phyloP scores from a whole-genome alignment of 2,113 vertebrate genomes.

The Bos taurus region ARS-UCD2.0 NC_037339.1:55755501-55756000 shows the following conservation, averaged over 20 bases:
- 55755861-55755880: background rate
- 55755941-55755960: conserved; percentile 20
- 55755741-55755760: background rate
- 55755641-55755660: background rate
- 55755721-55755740: background rate
- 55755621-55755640: background rate
- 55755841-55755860: background rate
- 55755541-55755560: background rate
- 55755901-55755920: background rate
- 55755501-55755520: background rate
- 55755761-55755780: background rate
- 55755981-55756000: background rate
- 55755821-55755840: background rate
- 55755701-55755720: background rate
- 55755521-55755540: background rate
- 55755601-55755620: background rate
- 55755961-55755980: background rate
- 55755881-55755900: background rate
- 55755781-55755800: background rate
- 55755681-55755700: background rate
- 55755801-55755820: background rate
- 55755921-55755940: background rate
- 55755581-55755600: background rate
- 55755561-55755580: background rate
- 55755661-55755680: background rate